Base-by-base conservation (phyloP, 2,888 invertebrate genomes). In the Diarsia brunnea region DNA sequence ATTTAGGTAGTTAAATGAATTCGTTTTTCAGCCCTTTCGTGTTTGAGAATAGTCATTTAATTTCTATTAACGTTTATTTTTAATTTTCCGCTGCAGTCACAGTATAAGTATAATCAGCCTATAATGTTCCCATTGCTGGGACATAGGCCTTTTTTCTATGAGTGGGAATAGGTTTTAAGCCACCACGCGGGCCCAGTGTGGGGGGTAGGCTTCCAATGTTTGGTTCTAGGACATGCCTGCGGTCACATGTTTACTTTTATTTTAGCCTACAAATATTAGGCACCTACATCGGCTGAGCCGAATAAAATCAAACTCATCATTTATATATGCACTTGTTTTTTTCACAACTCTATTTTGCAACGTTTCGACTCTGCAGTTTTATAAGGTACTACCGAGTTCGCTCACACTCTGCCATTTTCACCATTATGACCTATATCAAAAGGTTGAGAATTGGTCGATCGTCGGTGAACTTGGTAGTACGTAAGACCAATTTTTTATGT, bases 241-340 rank as follows among this genome's bases (percentile, higher is more conserved):
- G 60, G 38, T 58, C n/a, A 64, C 24, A 69, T 51, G 38, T 31
- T 68, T 64, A 49, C 5, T 4, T 43, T 8, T 19, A 45, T 24
- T 51, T 55, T 60, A 1, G n/a, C 43, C 11, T n/a, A 47, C 31
- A 43, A 58, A 24, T 51, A 43, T 43, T 58, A n/a, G n/a, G n/a
- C n/a, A 43, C n/a, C 47, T 64, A 47, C 27, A 53, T 64, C 38
- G 70, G n/a, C 16, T 58, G 63, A 74, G 21, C 66, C 55, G 4
- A 81, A 75, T 65, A 68, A 75, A 68, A 65, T 68, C 0, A 55
- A 69, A 63, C 10, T 79, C 61, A 51, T 49, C 24, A 75, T 16
- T 80, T 0, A 24, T 60, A 16, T 1, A 21, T 38, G 14, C 31
- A 66, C 60, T 71, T 68, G 70, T 74, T 69, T 64, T 70, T 73